Conservation (phyloP, 2,888 invertebrate genomes). For the Nasonia oneida region DNA sequence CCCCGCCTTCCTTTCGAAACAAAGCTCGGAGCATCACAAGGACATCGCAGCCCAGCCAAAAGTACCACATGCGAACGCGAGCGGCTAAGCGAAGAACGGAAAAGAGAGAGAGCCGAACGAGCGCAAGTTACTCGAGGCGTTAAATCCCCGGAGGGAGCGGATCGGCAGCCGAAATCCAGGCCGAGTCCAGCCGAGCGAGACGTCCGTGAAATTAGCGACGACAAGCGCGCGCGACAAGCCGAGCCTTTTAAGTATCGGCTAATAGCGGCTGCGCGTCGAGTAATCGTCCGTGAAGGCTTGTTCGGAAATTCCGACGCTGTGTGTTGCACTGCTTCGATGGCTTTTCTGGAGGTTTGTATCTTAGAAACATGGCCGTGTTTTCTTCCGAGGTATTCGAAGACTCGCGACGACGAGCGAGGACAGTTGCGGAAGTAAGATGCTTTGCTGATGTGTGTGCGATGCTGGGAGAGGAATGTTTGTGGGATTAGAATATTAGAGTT, state of each 20-base stretch:
- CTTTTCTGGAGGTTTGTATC: slow-evolving; percentile 25
- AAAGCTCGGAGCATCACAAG: neutral
- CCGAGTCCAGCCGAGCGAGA: slow-evolving; percentile 69
- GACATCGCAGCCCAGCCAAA: neutral
- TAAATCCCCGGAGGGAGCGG: slow-evolving; percentile 73
- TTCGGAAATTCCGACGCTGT: neutral
- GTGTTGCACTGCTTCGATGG: neutral
- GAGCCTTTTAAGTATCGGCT: slow-evolving; percentile 68
- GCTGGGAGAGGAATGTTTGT: neutral
- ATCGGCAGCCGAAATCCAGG: slow-evolving; percentile 72
- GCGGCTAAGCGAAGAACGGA: slow-evolving; percentile 9
- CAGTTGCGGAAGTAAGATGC: neutral
- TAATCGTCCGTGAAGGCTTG: slow-evolving; percentile 64
- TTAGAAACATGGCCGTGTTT: neutral
- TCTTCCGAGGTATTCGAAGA: neutral
- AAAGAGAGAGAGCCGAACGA: neutral
- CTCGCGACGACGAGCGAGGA: neutral
- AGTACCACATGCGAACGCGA: neutral
- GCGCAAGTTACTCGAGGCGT: slow-evolving; percentile 73
- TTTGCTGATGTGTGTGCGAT: neutral
- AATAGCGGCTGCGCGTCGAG: slow-evolving; percentile 60
- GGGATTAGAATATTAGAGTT: neutral
- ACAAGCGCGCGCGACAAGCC: slow-evolving; percentile 65
- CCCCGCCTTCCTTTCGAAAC: neutral
- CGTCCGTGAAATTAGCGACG: slow-evolving; percentile 68